Conservation (phyloP, 2,797 vertebrate species). For the Micropoecilia bifurca region DNA sequence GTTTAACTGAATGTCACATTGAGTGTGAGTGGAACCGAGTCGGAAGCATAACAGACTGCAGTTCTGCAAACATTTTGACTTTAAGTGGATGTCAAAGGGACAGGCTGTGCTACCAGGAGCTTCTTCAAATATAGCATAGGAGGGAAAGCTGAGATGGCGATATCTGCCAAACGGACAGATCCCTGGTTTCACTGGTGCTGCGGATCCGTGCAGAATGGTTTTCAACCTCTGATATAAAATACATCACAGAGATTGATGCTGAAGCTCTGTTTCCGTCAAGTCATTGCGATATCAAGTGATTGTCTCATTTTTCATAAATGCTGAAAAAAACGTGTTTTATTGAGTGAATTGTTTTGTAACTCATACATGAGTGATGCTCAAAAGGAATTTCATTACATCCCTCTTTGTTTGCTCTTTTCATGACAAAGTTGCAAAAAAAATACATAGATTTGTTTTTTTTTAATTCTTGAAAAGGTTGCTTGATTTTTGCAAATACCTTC, state of each 20-base stretch:
- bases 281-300: background rate
- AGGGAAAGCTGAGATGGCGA: slow-evolving; percentile 32
- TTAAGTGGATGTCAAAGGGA: slow-evolving; percentile 60
- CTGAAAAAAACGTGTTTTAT: background rate
- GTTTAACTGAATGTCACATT: slow-evolving; percentile 12
- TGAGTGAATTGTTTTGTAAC: background rate
- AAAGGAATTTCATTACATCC: background rate
- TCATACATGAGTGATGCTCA: background rate
- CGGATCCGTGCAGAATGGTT: slow-evolving; percentile 19
- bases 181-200: background rate
- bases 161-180: slow-evolving; percentile 30
- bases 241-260: slow-evolving; percentile 22
- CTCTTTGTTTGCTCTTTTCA: background rate
- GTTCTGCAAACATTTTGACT: slow-evolving; percentile 51
- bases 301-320: background rate
- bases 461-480: background rate
- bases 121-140: slow-evolving; percentile 40
- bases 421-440: background rate
- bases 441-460: background rate
- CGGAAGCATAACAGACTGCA: slow-evolving; percentile 33
- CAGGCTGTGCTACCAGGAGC: slow-evolving; percentile 35
- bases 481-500: background rate
- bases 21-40: background rate
- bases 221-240: background rate
- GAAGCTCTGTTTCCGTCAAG: slow-evolving; percentile 5